Evolutionary conservation across 1,140 invertebrate genomes (phyloP).

Genomic region (Oryzaephilus surinamensis): DNA sequence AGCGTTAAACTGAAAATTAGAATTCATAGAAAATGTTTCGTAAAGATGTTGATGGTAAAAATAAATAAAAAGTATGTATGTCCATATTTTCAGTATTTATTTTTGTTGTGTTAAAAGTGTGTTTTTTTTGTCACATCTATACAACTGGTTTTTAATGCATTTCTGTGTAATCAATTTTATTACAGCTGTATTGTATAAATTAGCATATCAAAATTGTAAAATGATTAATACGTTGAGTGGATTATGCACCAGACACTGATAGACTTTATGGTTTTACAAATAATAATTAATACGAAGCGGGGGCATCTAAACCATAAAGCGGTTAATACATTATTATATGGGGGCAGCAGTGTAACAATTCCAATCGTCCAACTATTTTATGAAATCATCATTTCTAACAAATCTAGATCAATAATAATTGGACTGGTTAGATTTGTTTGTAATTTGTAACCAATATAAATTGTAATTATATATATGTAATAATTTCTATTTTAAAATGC

Average conservation of each 20-base stretch:
- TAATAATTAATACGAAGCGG: constrained; percentile 9
- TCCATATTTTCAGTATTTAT: too few species aligned
- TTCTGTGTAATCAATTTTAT: too few species aligned
- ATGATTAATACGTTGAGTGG: too few species aligned
- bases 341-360: constrained; percentile 5
- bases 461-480: constrained; percentile 10
- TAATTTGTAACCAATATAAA: constrained; percentile 10
- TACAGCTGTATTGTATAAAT: too few species aligned
- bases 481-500: constrained; percentile 5
- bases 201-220: too few species aligned
- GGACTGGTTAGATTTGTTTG: constrained; percentile 4
- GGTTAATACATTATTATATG: constrained; percentile 11
- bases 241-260: constrained; percentile 9
- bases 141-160: too few species aligned
- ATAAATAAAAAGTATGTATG: too few species aligned
- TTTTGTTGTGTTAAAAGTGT: too few species aligned
- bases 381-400: neutral
- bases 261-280: constrained; percentile 7
- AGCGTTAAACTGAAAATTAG: too few species aligned
- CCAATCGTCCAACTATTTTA: neutral
- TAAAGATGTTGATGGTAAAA: too few species aligned
- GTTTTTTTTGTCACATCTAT: too few species aligned
- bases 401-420: neutral
- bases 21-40: too few species aligned
- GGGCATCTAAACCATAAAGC: constrained; percentile 10